Base-by-base conservation (phyloP, 1,140 invertebrate species). In the Frieseomelitta varia region DNA sequence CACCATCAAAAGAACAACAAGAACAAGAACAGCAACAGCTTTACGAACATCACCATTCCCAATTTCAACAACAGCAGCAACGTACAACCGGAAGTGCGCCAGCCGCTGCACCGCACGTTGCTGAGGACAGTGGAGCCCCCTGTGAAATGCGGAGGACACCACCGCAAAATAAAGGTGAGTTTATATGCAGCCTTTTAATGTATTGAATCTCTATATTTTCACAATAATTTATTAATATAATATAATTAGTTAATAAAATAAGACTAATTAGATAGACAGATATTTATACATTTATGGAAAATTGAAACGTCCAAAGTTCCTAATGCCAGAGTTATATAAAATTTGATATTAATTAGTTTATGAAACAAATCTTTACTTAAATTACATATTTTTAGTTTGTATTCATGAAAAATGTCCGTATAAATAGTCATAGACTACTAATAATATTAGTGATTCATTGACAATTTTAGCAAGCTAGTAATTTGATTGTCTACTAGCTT, bases 131-230 rank as follows among this genome's bases (percentile, higher is more conserved):
- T 93, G 92, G 91, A 91, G 91, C 89, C 89, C 88, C 89, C 90
- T 94, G 91, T 94, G 94, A 95, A 83, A 95, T 95, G 94, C 93
- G 94, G 88, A 94, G 93, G 71, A 94, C 94, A 93, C 93, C 93
- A 93, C 93, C 93, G 85, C 93, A 94, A 87, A 94, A 94, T 92
- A 94, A 95, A 94, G 92, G 94, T 94, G 75, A 91, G 84, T 85
- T 81, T 65, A n/a, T 51, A 65, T 61, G 39, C 21, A 19, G n/a
- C 69, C 58, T 14, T 71, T 10, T 61, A 27, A 30, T 21, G 11
- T 17, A 61, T 12, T n/a, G n/a, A 77, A 10, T 47, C 6, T 47
- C 39, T 67, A n/a, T 61, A 61, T n/a, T n/a, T 61, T 24, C 58
- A n/a, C 58, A n/a, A n/a, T 61, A 61, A 61, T 61, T 61, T 61